phyloP scores from a whole-genome alignment of 2,888 invertebrate genomes.

The Apamea crenata region DNA sequence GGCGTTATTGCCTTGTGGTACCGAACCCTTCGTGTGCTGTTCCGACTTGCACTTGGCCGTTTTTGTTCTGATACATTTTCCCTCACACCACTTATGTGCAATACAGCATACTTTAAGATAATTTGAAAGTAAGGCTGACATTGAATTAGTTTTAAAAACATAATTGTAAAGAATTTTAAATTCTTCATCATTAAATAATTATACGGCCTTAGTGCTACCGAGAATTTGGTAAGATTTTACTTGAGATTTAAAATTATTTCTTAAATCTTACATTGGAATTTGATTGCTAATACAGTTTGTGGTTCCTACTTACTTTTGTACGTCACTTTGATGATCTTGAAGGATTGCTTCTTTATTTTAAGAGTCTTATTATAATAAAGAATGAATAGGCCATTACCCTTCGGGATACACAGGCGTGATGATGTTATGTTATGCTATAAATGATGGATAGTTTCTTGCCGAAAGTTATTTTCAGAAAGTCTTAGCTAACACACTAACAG shows the following conservation, averaged over 20 bases:
- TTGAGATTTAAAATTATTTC: conserved; percentile 13
- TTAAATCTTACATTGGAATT: not conserved
- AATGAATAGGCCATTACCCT: too few relatives aligned
- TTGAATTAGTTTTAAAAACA: conserved; percentile 50
- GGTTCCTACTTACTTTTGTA: not conserved
- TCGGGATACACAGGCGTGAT: too few relatives aligned
- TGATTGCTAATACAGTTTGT: not conserved
- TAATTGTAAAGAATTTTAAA: conserved; percentile 53
- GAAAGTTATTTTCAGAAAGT: too few relatives aligned
- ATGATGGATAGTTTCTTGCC: too few relatives aligned
- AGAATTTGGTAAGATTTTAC: conserved; percentile 43
- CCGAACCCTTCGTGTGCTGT: not conserved
- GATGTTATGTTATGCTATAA: too few relatives aligned
- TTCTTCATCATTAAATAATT: conserved; percentile 41
- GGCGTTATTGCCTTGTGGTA: not conserved
- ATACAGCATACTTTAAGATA: conserved; percentile 36
- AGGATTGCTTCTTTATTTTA: not conserved
- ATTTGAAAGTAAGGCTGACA: conserved; percentile 58
- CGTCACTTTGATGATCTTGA: not conserved
- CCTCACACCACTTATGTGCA: not conserved
- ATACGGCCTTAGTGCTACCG: conserved; percentile 34
- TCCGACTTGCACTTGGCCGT: not conserved
- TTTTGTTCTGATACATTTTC: conserved; percentile 22
- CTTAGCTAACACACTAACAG: too few relatives aligned
- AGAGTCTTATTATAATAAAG: not conserved